Evolutionary conservation across 2,888 invertebrate genomes (phyloP), one percentile per base, ranked within the genome.

Genomic region (Pammene aurita): DNA sequence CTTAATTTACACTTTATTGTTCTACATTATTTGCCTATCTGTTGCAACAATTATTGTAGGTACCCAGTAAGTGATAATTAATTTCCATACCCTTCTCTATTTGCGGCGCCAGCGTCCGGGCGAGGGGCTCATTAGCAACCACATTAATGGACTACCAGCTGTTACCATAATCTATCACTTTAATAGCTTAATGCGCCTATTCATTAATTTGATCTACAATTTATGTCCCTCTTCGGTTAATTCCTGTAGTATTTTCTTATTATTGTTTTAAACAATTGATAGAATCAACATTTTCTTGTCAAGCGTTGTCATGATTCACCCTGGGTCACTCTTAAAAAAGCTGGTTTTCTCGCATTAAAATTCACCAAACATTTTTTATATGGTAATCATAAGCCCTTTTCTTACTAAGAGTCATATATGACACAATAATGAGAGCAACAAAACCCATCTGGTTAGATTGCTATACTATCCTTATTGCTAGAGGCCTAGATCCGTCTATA

Each of bases 101-200:
- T 42, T 41, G 62, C 62, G 62, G 60, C 48, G 18, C n/a, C 14
- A 13, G 16, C 35, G 38, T 7, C 60, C 48, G 13, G 26, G 50
- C 62, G 18, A 34, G 18, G 18, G 6, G 35, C 41, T 62, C 62
- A 62, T 62, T 62, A 52, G 50, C 52, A 50, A 50, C 50, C 50
- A 41, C 14, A 41, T 58, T 61, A 62, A 62, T 50, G 50, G 41
- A 35, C 41, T 11, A 38, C 18, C 62, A 41, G 62, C 52, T 41
- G 62, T 10, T 52, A 18, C 50, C 41, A 18, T 50, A 50, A 62
- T 62, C 62, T 62, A 52, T 62, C 62, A 62, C 52, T 62, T 62
- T 62, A 62, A 62, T 41, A 38, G 38, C 61, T 11, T 52, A 41
- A 50, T 14, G 13, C 48, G 48, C 41, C 41, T 52, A 41, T 62